Conservation (phyloP, 2,888 invertebrate species). For the Pachydiplax longipennis region DNA sequence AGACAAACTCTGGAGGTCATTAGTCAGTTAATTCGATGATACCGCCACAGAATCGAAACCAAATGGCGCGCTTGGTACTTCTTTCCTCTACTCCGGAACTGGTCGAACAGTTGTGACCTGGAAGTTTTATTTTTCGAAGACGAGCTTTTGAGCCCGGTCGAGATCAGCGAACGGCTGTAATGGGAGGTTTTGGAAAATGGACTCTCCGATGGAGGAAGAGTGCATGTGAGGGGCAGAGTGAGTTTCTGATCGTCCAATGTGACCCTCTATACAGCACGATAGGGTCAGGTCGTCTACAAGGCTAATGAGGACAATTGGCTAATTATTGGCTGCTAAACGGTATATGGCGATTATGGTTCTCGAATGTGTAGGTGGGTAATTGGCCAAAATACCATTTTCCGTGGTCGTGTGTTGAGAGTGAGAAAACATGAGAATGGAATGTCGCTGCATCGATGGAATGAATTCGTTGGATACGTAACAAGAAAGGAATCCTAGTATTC, state of each 20-base stretch:
- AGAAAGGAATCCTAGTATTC: too few relatives aligned
- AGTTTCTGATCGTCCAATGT: not conserved
- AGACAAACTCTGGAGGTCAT: too few relatives aligned
- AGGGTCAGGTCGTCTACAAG: not conserved
- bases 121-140: not conserved
- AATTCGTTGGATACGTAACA: not conserved
- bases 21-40: not conserved
- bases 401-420: not conserved
- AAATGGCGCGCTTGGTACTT: not conserved
- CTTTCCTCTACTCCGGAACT: not conserved
- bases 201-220: not conserved
- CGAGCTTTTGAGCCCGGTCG: not conserved
- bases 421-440: not conserved
- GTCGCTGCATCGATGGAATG: not conserved
- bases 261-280: conserved; percentile 3
- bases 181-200: conserved; percentile 2
- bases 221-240: not conserved
- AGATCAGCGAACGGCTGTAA: not conserved
- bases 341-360: not conserved
- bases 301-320: conserved; percentile 20
- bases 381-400: not conserved
- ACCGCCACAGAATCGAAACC: not conserved
- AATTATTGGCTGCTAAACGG: not conserved
- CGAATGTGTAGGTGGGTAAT: not conserved
- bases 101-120: not conserved